Percentiles rank a stretch among this genome's conserved stretches.
Conservation (phyloP, 1,140 invertebrate genomes). For the Wiebesia pumilae region DNA sequence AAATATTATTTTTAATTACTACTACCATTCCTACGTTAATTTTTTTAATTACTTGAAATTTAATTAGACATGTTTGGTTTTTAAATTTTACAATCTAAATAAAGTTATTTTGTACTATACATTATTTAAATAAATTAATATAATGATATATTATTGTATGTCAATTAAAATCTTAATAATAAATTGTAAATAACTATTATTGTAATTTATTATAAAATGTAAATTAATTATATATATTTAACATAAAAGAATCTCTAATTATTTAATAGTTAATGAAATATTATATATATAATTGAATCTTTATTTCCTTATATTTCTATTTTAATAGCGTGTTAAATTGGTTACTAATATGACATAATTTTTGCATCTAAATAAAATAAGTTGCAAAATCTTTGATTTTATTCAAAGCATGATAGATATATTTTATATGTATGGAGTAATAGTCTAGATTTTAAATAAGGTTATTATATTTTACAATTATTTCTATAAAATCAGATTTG, state of each 20-base stretch:
- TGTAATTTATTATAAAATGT: constrained; percentile 1
- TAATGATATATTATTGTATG: not conserved
- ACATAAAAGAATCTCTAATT: constrained; percentile 1
- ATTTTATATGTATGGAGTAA: no score
- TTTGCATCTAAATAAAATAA: constrained; percentile 43
- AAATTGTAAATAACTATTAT: not conserved
- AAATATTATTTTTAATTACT: no score
- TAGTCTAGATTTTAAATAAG: no score
- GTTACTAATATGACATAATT: not conserved
- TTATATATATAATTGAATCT: constrained; percentile 5
- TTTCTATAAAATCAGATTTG: no score
- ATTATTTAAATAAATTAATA: constrained; percentile 6
- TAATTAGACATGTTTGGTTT: not conserved
- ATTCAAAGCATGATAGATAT: no score
- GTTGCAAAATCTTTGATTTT: not conserved
- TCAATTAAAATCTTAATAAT: not conserved
- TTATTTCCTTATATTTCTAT: constrained; percentile 26
- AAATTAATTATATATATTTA: constrained; percentile 36
- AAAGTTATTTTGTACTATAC: not conserved
- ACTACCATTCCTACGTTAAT: no score
- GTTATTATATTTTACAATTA: no score
- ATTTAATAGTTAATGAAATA: constrained; percentile 35
- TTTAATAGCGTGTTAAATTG: constrained; percentile 11
- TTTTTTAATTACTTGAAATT: not conserved
- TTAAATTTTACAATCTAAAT: not conserved